phyloP scores from a whole-genome alignment of 2,113 vertebrate species.

The Haliaeetus leucogaster region DNA sequence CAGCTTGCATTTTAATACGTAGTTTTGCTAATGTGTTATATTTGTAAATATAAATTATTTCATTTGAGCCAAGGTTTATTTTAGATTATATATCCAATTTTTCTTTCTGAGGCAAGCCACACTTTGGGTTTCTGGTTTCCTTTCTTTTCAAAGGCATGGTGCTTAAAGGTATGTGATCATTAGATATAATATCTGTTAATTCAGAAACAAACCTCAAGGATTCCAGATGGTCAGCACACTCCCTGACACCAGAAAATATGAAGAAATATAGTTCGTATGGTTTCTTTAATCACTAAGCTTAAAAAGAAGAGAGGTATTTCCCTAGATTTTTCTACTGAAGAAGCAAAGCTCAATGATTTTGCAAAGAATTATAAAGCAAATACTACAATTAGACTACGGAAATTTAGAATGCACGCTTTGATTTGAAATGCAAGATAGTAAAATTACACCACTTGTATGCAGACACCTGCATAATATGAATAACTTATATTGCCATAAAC shows the following conservation, averaged over 20 bases:
- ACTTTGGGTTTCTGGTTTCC: neutral
- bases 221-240: conserved; percentile 26
- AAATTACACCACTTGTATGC: conserved; percentile 2
- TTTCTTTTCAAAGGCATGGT: neutral
- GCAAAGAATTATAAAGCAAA: neutral
- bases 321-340: neutral
- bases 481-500: conserved; percentile 42
- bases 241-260: neutral
- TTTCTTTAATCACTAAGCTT: neutral
- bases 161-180: neutral
- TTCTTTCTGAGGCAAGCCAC: neutral
- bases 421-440: conserved; percentile 13
- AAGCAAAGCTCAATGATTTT: neutral
- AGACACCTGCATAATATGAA: neutral
- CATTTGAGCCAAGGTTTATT: neutral
- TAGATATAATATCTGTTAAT: neutral
- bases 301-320: neutral
- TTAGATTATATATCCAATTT: neutral
- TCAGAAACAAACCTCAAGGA: neutral
- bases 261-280: neutral
- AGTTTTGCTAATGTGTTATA: neutral
- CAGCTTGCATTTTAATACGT: neutral
- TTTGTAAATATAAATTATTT: neutral
- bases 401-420: conserved; percentile 17
- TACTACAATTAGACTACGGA: neutral